phyloP scores from a whole-genome alignment of 1,140 invertebrate species.

The Cydia splendana region DNA sequence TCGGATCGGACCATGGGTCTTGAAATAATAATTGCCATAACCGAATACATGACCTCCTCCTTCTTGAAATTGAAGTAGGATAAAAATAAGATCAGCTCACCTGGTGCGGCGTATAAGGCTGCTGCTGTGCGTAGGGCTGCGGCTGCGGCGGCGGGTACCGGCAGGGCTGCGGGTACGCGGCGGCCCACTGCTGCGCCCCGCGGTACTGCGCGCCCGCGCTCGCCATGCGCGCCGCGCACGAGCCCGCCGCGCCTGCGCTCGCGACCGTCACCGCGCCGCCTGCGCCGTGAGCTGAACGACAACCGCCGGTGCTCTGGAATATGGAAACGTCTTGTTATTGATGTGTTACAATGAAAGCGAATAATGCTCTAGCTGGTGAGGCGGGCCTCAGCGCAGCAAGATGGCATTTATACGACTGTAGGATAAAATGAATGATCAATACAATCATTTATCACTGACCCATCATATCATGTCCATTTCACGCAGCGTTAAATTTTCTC shows the following conservation, averaged over 20 bases:
- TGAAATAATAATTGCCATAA: too few relatives aligned
- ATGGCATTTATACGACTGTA: too few relatives aligned
- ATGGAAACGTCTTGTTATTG: constrained; percentile 6
- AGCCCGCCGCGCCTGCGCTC: constrained; percentile 56
- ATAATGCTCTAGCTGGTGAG: too few relatives aligned
- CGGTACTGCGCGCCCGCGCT: constrained; percentile 75
- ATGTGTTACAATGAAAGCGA: background rate
- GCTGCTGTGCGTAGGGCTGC: constrained; percentile 68
- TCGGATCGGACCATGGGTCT: too few relatives aligned
- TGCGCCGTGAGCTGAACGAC: constrained; percentile 63
- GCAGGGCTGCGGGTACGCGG: constrained; percentile 73
- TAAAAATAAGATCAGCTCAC: constrained; percentile 42
- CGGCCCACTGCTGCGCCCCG: constrained; percentile 72
- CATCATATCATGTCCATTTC: too few relatives aligned
- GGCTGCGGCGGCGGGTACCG: constrained; percentile 75
- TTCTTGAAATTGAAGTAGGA: too few relatives aligned
- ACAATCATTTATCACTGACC: too few relatives aligned
- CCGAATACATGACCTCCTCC: too few relatives aligned
- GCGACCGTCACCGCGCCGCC: constrained; percentile 68
- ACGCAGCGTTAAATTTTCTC: too few relatives aligned
- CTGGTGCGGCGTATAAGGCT: constrained; percentile 71
- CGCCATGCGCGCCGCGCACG: constrained; percentile 73
- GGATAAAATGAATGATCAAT: too few relatives aligned
- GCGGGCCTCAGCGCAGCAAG: too few relatives aligned
- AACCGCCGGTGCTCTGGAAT: constrained; percentile 68